These are phyloP conservation scores for Muricea muricata DNA, from an alignment of 92 coral and sea anemone species.

Conservation along the genomic window DNA sequence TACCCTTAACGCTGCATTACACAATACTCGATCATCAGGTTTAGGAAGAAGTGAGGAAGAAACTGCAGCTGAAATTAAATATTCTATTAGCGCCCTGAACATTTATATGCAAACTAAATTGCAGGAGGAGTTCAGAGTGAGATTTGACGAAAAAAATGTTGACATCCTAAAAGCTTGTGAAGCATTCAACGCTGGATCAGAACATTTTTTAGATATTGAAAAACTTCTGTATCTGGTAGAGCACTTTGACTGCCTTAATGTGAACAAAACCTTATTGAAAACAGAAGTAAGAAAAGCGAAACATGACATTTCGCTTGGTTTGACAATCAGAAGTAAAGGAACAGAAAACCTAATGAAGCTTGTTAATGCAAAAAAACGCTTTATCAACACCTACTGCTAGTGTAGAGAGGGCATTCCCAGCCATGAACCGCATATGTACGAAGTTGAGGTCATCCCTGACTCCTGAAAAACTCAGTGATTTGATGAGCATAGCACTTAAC, in stretches of 20 bases:
- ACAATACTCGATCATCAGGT: constrained; percentile 12
- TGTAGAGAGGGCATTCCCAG: constrained; percentile 37
- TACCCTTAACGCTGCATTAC: neutral
- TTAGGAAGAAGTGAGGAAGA: constrained; percentile 24
- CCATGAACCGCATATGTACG: constrained; percentile 34
- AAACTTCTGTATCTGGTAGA: constrained; percentile 35
- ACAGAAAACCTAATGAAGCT: constrained; percentile 19
- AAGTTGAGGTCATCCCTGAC: constrained; percentile 33
- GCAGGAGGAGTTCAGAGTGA: constrained; percentile 11
- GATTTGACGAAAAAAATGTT: constrained; percentile 9
- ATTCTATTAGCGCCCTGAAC: constrained; percentile 1
- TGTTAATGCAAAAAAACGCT: constrained; percentile 19
- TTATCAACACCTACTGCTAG: constrained; percentile 16
- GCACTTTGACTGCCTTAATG: constrained; percentile 9
- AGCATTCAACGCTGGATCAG: constrained; percentile 16
- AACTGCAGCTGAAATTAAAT: neutral
- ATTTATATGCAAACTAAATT: neutral
- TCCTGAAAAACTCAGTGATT: constrained; percentile 18
- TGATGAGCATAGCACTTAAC: constrained; percentile 26
- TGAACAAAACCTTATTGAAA: constrained; percentile 22
- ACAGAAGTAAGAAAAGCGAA: constrained; percentile 16
- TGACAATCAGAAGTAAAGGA: constrained; percentile 1
- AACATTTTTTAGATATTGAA: constrained; percentile 21
- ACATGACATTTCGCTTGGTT: neutral
- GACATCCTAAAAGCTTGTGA: constrained; percentile 9